Evolutionary conservation across 2,888 invertebrate genomes (phyloP).

Genomic region (Merodon equestris): DNA sequence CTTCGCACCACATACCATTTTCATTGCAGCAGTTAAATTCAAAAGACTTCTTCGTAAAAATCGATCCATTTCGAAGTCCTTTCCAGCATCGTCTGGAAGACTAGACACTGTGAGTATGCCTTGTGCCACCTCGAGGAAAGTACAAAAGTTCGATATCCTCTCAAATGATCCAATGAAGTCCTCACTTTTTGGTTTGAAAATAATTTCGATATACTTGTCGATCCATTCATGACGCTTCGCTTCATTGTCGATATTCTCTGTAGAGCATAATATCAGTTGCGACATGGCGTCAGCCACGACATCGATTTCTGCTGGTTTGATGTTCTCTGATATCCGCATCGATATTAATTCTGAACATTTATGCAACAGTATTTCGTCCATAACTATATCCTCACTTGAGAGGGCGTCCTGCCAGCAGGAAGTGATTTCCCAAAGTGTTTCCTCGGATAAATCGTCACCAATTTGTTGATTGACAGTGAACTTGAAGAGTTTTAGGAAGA

Average conservation of each 20-base stretch:
- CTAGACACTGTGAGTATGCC: conserved; percentile 65
- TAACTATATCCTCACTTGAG: conserved; percentile 75
- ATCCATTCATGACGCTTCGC: conserved; percentile 70
- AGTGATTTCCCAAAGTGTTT: conserved; percentile 81
- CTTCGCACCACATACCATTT: conserved; percentile 73
- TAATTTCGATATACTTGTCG: conserved; percentile 70
- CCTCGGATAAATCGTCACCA: conserved; percentile 76
- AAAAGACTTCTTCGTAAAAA: conserved; percentile 72
- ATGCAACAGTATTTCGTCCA: conserved; percentile 71
- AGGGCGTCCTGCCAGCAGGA: conserved; percentile 82
- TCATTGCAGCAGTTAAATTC: conserved; percentile 73
- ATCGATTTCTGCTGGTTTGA: conserved; percentile 69
- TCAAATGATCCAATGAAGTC: conserved; percentile 49
- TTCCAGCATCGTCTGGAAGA: conserved; percentile 66
- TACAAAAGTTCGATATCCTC: conserved; percentile 71
- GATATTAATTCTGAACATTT: conserved; percentile 73
- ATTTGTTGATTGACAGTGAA: conserved; percentile 78
- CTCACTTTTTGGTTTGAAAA: conserved; percentile 40
- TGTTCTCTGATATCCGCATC: conserved; percentile 53
- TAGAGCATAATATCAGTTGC: conserved; percentile 75
- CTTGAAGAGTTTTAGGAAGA: conserved; percentile 79
- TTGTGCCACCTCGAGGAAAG: conserved; percentile 73
- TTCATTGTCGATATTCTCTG: conserved; percentile 73
- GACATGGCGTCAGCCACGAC: conserved; percentile 73
- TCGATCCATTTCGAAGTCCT: conserved; percentile 57